These are phyloP conservation scores for Drosophila gaucha DNA, from an alignment of 2,888 invertebrate species.

Conservation along the genomic window DNA sequence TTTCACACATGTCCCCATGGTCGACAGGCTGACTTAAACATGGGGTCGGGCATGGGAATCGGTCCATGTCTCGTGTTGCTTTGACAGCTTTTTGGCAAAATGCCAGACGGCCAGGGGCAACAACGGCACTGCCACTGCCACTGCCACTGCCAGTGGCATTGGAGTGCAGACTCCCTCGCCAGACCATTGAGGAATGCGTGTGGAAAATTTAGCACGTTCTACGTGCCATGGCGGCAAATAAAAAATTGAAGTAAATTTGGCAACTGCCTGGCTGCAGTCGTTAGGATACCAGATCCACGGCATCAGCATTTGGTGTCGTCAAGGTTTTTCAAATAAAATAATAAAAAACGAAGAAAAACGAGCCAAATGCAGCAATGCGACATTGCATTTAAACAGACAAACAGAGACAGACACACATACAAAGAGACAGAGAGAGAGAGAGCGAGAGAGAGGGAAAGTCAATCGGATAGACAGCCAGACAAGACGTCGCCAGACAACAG, in stretches of 20 bases:
- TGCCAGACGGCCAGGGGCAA: conserved; percentile 56
- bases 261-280: conserved; percentile 69
- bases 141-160: conserved; percentile 31
- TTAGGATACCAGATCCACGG: conserved; percentile 55
- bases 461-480: conserved; percentile 45
- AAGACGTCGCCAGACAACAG: conserved; percentile 36
- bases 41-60: conserved; percentile 2
- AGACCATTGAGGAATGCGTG: conserved; percentile 69
- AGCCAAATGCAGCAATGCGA: conserved; percentile 66
- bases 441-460: conserved; percentile 2
- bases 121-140: conserved; percentile 36
- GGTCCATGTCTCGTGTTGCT: conserved; percentile 71
- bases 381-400: conserved; percentile 60
- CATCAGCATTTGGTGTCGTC: conserved; percentile 61
- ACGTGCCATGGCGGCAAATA: conserved; percentile 73
- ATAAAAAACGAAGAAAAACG: conserved; percentile 17
- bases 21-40: conserved; percentile 35
- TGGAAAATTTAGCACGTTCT: conserved; percentile 78
- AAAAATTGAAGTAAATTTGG: conserved; percentile 79
- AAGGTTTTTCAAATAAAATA: conserved; percentile 50
- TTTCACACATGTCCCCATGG: conserved; percentile 58
- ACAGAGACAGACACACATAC: conserved; percentile 4
- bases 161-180: conserved; percentile 37
- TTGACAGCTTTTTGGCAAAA: conserved; percentile 76
- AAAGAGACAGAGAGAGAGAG: background rate